Conservation (phyloP, 2,113 vertebrate genomes). For the Aphyosemion australe region DNA sequence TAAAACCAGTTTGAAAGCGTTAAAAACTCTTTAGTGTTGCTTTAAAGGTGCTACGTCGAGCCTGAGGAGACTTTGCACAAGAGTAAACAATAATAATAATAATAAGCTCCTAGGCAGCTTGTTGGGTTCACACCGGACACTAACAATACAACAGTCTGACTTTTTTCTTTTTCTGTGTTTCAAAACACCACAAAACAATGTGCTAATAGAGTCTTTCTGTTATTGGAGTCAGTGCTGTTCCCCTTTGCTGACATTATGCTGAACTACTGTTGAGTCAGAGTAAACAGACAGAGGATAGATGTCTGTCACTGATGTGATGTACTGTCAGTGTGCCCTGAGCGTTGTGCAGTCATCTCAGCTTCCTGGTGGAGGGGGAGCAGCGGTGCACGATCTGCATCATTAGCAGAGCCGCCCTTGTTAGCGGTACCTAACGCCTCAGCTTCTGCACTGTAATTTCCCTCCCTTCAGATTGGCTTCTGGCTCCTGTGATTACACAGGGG, state of each 20-base stretch:
- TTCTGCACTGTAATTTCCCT: too few species aligned
- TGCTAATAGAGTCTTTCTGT: too few species aligned
- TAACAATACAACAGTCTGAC: too few species aligned
- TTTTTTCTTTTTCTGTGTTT: too few species aligned
- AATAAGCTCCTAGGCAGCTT: too few species aligned
- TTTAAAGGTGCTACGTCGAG: neutral
- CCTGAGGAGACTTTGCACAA: neutral
- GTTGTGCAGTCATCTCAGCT: constrained; percentile 9
- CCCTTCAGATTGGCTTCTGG: constrained; percentile 23
- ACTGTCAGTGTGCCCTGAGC: constrained; percentile 24
- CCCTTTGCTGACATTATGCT: too few species aligned
- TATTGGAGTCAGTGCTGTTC: too few species aligned
- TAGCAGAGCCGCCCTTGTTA: constrained; percentile 59
- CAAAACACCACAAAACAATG: too few species aligned
- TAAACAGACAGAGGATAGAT: neutral
- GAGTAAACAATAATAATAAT: too few species aligned
- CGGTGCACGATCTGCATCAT: constrained; percentile 3
- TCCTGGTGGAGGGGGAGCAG: constrained; percentile 11
- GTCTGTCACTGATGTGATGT: constrained; percentile 4
- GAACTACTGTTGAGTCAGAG: neutral
- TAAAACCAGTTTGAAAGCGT: too few species aligned
- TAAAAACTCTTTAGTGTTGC: too few species aligned
- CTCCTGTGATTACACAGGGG: constrained; percentile 32
- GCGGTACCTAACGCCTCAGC: constrained; percentile 37
- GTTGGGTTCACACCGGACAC: too few species aligned